A percentile compares a stretch with the other conserved stretches of the same genome.
These are phyloP conservation scores for Muschampia plurimacula DNA, from an alignment of 2,888 invertebrate species.

Conservation along the genomic window DNA sequence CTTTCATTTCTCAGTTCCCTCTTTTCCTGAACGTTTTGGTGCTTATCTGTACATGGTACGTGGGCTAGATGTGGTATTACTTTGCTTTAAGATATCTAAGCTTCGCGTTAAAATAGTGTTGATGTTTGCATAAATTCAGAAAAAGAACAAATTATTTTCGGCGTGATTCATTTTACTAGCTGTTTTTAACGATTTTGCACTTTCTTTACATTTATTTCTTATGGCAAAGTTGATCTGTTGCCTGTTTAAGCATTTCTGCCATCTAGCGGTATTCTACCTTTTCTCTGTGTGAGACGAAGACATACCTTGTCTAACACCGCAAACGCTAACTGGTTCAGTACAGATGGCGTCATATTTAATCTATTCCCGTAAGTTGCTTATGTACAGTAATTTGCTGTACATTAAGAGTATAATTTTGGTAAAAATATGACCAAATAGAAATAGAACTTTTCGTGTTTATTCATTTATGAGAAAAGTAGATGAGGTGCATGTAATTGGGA, in stretches of 20 bases:
- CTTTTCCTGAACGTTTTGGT: constrained; percentile 55
- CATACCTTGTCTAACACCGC: neutral
- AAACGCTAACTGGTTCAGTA: constrained; percentile 7
- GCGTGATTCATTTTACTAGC: neutral
- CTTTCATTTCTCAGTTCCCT: constrained; percentile 65
- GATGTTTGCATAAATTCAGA: neutral
- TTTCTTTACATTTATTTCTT: constrained; percentile 24
- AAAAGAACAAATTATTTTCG: constrained; percentile 2
- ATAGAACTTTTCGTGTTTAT: neutral
- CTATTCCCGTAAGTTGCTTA: neutral
- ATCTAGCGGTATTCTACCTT: constrained; percentile 32
- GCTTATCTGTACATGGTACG: constrained; percentile 21
- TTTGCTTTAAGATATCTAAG: neutral
- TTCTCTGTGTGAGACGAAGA: neutral
- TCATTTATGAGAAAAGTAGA: neutral
- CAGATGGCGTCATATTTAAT: constrained; percentile 27
- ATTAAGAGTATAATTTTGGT: neutral
- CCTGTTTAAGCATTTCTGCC: constrained; percentile 25
- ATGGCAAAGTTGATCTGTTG: constrained; percentile 22
- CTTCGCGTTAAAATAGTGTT: neutral
- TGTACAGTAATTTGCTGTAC: too few relatives aligned
- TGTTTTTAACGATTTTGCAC: neutral
- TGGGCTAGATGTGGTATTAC: constrained; percentile 22
- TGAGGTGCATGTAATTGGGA: neutral
- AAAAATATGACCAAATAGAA: neutral